phyloP scores from a whole-genome alignment of 2,797 vertebrate species.

The Leontocebus nigricollis region DNA sequence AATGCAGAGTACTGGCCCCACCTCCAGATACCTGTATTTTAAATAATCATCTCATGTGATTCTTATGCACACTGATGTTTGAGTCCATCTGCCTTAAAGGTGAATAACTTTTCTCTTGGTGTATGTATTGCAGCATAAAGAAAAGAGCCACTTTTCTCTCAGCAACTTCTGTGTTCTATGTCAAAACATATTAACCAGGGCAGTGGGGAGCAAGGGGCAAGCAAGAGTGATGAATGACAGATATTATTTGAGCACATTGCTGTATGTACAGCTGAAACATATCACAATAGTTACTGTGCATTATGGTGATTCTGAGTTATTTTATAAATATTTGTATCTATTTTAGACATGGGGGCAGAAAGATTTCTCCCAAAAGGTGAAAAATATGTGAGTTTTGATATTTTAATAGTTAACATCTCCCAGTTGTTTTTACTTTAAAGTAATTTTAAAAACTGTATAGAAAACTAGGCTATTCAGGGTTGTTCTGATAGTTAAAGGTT shows the following conservation, averaged over 20 bases:
- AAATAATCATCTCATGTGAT: slow-evolving; percentile 17
- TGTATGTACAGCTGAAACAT: neutral
- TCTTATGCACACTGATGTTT: neutral
- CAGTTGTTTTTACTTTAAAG: slow-evolving; percentile 35
- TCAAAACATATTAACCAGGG: neutral
- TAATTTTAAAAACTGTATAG: neutral
- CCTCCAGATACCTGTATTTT: slow-evolving; percentile 8
- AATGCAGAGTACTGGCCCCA: neutral
- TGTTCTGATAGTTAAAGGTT: neutral
- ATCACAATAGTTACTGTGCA: neutral
- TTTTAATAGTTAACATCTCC: slow-evolving; percentile 13
- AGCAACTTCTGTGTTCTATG: neutral
- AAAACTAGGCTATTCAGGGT: neutral
- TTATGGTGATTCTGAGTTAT: neutral
- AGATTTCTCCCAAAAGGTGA: neutral
- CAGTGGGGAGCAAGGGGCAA: neutral
- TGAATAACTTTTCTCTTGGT: neutral
- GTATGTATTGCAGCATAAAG: neutral
- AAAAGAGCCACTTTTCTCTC: slow-evolving; percentile 39
- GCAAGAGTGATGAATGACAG: neutral
- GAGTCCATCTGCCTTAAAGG: neutral
- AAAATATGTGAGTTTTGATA: slow-evolving; percentile 24
- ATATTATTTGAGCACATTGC: neutral
- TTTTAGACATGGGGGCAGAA: slow-evolving; percentile 35
- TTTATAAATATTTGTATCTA: slow-evolving; percentile 26